Conservation (phyloP, 2,113 vertebrate species). For the Gobio gobio region DNA sequence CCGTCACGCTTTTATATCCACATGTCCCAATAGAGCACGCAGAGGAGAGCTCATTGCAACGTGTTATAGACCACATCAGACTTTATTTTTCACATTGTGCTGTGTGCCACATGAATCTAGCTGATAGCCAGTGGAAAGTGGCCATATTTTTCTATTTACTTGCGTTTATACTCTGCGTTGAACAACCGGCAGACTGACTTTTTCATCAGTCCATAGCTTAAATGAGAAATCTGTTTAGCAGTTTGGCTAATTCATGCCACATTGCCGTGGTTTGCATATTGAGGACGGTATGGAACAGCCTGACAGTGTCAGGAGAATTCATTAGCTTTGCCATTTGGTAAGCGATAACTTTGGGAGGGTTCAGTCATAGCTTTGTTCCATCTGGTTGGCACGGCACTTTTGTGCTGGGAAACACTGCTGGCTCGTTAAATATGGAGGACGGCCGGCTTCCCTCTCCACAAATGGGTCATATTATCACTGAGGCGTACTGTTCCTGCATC, state of each 20-base stretch:
- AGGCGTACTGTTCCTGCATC: constrained; percentile 19
- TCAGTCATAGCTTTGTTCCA: constrained; percentile 51
- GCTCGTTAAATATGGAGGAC: constrained; percentile 55
- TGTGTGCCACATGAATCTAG: neutral
- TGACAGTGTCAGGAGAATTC: constrained; percentile 33
- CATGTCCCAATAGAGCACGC: constrained; percentile 25
- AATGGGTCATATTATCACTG: constrained; percentile 45
- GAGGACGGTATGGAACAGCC: constrained; percentile 26
- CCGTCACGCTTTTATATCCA: constrained; percentile 45
- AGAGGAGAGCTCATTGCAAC: constrained; percentile 26
- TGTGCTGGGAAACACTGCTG: constrained; percentile 44
- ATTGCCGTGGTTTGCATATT: neutral
- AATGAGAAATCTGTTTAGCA: constrained; percentile 7
- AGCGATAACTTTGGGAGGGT: constrained; percentile 31
- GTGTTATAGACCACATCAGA: constrained; percentile 23
- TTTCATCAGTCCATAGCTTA: neutral
- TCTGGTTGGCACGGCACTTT: constrained; percentile 53
- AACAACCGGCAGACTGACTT: neutral
- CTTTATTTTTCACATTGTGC: constrained; percentile 25
- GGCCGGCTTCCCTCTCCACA: constrained; percentile 22
- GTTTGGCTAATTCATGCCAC: constrained; percentile 1
- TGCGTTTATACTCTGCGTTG: neutral
- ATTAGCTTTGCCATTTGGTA: constrained; percentile 19
- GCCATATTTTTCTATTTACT: neutral
- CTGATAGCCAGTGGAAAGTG: neutral